A percentile compares a stretch with the other conserved stretches of the same genome.
Conservation (phyloP, 2,888 invertebrate species). For the Junonia oenone region DNA sequence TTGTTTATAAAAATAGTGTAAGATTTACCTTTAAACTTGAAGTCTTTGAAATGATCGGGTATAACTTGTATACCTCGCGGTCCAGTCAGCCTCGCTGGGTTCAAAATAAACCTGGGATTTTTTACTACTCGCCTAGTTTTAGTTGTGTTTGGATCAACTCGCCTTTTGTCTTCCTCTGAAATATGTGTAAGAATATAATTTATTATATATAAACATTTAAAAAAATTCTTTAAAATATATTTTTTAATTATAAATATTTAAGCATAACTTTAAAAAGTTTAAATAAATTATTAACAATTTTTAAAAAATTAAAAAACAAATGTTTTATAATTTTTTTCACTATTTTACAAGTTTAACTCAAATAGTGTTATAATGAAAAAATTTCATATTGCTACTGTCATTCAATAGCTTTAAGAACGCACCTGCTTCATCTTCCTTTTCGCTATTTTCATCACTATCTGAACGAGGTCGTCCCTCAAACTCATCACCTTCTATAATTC, state of each 20-base stretch:
- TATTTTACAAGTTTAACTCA: too few relatives aligned
- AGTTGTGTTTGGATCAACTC: constrained; percentile 56
- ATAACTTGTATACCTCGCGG: constrained; percentile 90
- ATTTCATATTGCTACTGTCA: neutral
- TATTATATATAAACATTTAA: too few relatives aligned
- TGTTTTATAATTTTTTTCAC: too few relatives aligned
- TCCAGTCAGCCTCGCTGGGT: constrained; percentile 85
- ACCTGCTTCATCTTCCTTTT: constrained; percentile 68
- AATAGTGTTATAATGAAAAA: too few relatives aligned
- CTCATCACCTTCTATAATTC: constrained; percentile 73
- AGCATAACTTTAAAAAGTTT: too few relatives aligned
- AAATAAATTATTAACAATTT: too few relatives aligned
- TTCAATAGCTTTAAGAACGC: constrained; percentile 19
- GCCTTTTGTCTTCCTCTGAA: constrained; percentile 65
- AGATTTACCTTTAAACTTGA: constrained; percentile 84
- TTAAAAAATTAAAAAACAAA: too few relatives aligned
- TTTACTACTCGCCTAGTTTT: constrained; percentile 78
- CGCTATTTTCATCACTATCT: constrained; percentile 62
- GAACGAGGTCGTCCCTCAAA: constrained; percentile 57
- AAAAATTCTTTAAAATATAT: too few relatives aligned
- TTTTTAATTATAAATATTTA: too few relatives aligned
- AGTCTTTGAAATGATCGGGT: constrained; percentile 87
- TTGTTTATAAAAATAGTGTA: neutral
- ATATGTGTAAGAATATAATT: too few relatives aligned
- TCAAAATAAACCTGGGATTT: constrained; percentile 84